phyloP scores from a whole-genome alignment of 2,888 invertebrate genomes.

The Ennomos quercinarius region DNA sequence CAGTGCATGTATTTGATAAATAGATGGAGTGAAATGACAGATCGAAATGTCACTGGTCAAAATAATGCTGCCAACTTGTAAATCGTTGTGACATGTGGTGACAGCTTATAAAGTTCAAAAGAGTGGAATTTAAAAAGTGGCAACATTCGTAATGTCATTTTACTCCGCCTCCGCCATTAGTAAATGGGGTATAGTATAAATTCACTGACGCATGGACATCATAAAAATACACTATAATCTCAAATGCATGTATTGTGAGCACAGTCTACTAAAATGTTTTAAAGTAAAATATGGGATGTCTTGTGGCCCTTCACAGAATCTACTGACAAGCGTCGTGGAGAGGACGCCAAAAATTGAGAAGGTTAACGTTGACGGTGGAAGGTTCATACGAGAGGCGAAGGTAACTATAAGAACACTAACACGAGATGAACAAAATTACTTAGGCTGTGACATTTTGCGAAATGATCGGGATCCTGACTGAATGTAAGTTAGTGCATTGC shows the following conservation, averaged over 20 bases:
- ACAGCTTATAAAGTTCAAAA: no score
- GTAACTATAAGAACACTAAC: constrained; percentile 86
- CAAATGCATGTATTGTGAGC: constrained; percentile 15
- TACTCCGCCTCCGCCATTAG: no score
- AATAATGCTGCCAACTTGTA: no score
- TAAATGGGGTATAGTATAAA: background rate
- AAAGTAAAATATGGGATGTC: constrained; percentile 26
- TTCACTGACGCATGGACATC: constrained; percentile 1
- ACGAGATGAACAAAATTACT: constrained; percentile 24
- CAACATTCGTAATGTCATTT: no score
- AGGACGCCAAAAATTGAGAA: constrained; percentile 97
- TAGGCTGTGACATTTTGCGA: constrained; percentile 54
- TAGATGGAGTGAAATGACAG: no score
- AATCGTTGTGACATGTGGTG: no score
- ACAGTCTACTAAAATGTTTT: constrained; percentile 10
- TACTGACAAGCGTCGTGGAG: constrained; percentile 97
- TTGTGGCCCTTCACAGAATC: constrained; percentile 86
- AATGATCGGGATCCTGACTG: constrained; percentile 24
- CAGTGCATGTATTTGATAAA: no score
- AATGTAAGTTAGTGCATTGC: background rate
- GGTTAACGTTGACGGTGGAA: constrained; percentile 97
- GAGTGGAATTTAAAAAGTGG: no score
- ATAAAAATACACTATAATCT: background rate
- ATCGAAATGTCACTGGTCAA: no score
- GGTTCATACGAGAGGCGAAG: constrained; percentile 98